Base-by-base conservation (phyloP, 2,113 vertebrate genomes). In the Pica pica region DNA sequence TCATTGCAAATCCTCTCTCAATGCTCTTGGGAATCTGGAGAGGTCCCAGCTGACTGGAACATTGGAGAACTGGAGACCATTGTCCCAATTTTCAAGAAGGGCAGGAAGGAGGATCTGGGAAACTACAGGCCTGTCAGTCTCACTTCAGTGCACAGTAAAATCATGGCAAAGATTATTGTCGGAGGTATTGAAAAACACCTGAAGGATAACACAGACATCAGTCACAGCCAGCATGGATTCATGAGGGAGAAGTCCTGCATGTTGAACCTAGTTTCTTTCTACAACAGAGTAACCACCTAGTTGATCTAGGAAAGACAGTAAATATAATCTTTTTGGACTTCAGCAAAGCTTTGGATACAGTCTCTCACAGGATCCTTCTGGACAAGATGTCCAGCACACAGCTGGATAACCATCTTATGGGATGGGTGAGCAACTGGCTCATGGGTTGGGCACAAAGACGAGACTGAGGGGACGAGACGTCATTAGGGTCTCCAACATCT, bases 371-470 rank as follows among this genome's bases (percentile, higher is more conserved):
- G 18, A 60, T 17, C 19, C 39, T 60, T 39, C 8, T 55, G 47
- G 23, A 4, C 28, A 30, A 30, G 30, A 33, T 47, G 20, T 70
- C 22, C 41, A 41, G 56, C n/a, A 16, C n/a, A 47, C 30, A 55
- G 7, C 16, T 63, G 41, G 41, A 8, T 55, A 47, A 55, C 10
- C 6, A 2, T 8, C 13, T 47, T 24, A 14, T 11, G 9, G 11
- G 13, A 7, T 26, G 19, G 27, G 19, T 53, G 47, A 61, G 8
- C 10, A 41, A 10, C 9, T 26, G 30, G 21, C 41, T 71, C 20
- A 42, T 0, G 2, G 16, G 24, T 31, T 0, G 1, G 57, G 42
- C 11, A 49, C 21, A 49, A 55, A 9, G 8, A 35, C 0, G 0
- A 44, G 11, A 3, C 27, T 37, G 46, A 60, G 37, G 9, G 46